Percentiles rank a stretch among this genome's conserved stretches.
Conservation (phyloP, 2,888 invertebrate species). For the Microctonus aethiopoides region DNA sequence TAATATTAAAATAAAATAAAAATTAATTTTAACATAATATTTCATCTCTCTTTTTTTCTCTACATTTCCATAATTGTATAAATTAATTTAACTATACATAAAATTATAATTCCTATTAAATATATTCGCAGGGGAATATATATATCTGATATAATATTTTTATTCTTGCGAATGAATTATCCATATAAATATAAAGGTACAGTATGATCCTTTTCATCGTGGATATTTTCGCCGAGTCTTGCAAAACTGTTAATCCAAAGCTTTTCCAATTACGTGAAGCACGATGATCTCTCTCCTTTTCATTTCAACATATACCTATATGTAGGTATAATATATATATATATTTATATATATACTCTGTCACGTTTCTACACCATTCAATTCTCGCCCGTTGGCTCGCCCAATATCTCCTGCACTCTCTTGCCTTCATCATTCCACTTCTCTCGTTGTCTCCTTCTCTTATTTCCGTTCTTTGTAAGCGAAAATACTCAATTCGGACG, state of each 20-base stretch:
- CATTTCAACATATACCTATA: no score
- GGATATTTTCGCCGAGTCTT: conserved; percentile 62
- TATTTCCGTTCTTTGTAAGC: conserved; percentile 62
- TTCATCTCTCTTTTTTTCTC: no score
- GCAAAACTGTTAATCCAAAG: conserved; percentile 66
- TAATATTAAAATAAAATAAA: background rate
- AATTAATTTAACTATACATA: no score
- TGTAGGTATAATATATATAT: no score
- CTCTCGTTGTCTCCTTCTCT: conserved; percentile 17
- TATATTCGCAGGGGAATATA: background rate
- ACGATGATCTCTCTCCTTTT: conserved; percentile 40
- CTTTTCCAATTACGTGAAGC: conserved; percentile 60
- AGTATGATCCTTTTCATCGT: conserved; percentile 51
- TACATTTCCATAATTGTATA: no score
- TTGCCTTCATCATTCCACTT: conserved; percentile 18
- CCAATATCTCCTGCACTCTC: conserved; percentile 24
- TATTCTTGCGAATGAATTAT: no score
- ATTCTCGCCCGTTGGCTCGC: background rate
- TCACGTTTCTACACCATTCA: conserved; percentile 38
- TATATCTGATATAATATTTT: background rate
- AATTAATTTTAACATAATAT: no score
- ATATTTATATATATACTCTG: background rate
- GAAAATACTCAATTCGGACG: conserved; percentile 65
- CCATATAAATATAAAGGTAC: no score
- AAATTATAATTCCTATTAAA: no score